phyloP scores from a whole-genome alignment of 2,113 vertebrate genomes.

The Mobula birostris region DNA sequence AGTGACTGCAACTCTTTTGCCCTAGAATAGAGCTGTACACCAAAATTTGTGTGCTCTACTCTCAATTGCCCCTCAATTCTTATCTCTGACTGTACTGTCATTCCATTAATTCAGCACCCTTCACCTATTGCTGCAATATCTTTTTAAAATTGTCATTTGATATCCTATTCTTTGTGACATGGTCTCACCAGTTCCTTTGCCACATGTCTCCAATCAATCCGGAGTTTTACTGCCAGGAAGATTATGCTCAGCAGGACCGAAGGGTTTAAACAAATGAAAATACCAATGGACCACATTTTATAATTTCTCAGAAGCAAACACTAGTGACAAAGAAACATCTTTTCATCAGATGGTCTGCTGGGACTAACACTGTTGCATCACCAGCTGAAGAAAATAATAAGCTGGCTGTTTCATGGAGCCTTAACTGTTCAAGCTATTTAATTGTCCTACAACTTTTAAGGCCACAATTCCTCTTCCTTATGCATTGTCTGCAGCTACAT shows the following conservation, averaged over 20 bases:
- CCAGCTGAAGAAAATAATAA: background rate
- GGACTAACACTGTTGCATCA: background rate
- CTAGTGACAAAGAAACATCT: background rate
- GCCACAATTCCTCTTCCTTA: background rate
- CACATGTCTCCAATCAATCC: background rate
- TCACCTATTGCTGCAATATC: too few species aligned
- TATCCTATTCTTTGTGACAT: background rate
- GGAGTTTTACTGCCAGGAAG: background rate
- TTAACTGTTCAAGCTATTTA: background rate
- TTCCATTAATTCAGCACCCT: background rate
- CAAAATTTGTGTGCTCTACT: background rate
- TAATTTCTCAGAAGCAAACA: background rate
- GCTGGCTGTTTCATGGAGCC: background rate
- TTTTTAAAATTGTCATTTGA: background rate
- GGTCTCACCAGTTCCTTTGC: background rate
- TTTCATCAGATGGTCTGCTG: background rate
- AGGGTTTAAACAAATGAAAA: background rate
- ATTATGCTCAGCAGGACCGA: background rate
- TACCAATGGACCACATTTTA: background rate
- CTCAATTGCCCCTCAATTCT: too few species aligned
- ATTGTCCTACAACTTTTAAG: background rate
- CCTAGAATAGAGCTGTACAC: background rate
- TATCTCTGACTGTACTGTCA: background rate
- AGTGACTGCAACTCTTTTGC: background rate
- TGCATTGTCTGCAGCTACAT: too few species aligned